Percentiles rank a stretch among this genome's conserved stretches.
Evolutionary conservation across 2,113 vertebrate species (phyloP).

Genomic region (Dicentrarchus labrax): DNA sequence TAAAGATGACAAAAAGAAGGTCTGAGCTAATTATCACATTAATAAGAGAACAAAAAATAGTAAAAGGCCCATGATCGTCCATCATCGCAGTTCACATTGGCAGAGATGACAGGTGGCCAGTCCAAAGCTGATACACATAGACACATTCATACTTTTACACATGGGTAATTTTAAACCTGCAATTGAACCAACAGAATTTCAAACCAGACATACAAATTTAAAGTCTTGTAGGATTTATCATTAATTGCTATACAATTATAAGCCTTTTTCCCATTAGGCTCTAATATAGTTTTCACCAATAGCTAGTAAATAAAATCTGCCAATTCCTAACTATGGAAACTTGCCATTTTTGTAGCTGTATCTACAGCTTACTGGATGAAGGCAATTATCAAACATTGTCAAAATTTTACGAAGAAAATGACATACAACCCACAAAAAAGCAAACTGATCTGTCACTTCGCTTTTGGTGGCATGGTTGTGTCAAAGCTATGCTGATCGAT

Average conservation of each 20-base stretch:
- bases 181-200: background rate
- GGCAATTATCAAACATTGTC: background rate
- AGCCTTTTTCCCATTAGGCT: background rate
- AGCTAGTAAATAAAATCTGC: background rate
- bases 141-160: too few relatives aligned
- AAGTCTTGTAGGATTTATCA: background rate
- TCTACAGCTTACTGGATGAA: background rate
- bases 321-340: background rate
- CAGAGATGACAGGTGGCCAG: background rate
- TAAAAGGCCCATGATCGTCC: background rate
- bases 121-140: background rate
- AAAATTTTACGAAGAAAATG: background rate
- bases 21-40: too few relatives aligned
- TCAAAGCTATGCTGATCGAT: background rate
- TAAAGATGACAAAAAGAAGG: background rate
- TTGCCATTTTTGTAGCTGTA: background rate
- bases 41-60: background rate
- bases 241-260: background rate
- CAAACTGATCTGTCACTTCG: background rate
- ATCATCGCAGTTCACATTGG: background rate
- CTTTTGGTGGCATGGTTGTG: background rate
- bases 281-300: background rate
- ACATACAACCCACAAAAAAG: too few relatives aligned
- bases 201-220: background rate
- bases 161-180: too few relatives aligned